A percentile compares a stretch with the other conserved stretches of the same genome.
Conservation (phyloP, 2,113 vertebrate genomes). For the Lamprotornis superbus region DNA sequence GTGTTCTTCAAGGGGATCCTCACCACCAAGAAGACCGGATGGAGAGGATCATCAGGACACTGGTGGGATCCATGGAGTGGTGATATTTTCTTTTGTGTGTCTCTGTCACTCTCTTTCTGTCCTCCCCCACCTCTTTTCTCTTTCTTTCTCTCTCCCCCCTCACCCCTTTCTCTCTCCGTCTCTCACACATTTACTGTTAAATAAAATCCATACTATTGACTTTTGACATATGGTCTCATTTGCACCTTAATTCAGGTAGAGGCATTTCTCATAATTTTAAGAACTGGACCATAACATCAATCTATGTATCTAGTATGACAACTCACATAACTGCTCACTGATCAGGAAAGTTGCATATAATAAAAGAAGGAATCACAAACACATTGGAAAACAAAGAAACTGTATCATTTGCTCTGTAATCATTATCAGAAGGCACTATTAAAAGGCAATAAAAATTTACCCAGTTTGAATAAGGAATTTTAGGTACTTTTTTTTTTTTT, state of each 20-base stretch:
- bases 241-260: neutral
- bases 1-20: neutral
- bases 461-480: neutral
- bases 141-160: neutral
- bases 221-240: neutral
- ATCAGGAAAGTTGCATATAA: neutral
- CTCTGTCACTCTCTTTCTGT: neutral
- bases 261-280: neutral
- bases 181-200: neutral
- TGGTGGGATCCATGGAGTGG: accelerated
- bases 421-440: neutral
- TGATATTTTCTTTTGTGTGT: neutral
- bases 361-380: neutral
- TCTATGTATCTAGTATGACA: neutral
- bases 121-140: neutral
- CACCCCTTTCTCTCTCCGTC: neutral
- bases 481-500: neutral
- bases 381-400: neutral
- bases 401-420: neutral
- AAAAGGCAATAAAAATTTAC: neutral
- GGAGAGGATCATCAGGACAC: neutral
- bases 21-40: neutral
- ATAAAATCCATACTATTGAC: neutral
- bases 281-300: neutral
- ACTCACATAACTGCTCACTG: neutral